Base-by-base conservation (phyloP, 2,888 invertebrate genomes). In the Microplitis deprimator region DNA sequence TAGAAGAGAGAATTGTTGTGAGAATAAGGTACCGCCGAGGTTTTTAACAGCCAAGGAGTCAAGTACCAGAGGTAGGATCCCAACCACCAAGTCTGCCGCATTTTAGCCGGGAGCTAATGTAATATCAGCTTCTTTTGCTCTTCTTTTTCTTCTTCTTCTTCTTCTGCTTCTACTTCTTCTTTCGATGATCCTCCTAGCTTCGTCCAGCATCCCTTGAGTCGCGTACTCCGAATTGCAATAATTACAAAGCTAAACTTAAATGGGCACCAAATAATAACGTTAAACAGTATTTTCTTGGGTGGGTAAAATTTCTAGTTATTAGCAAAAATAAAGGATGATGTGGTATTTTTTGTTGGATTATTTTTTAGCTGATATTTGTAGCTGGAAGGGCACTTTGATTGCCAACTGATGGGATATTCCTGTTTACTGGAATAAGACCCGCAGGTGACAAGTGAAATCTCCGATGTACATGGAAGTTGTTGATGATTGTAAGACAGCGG, bases 71-170 rank as follows among this genome's bases (percentile, higher is more conserved):
- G 77, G 77, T 71, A 65, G 67, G 59, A 68, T 61, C 64, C 60
- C n/a, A 20, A 61, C 38, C 61, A 77, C 77, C 70, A 77, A 79
- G 74, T 78, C 69, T 50, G 50, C 50, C 50, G 74, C 64, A 77
- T 75, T 75, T 79, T 80, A 79, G 74, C 78, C 29, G 79, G 73
- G 71, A 68, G 67, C 73, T 50, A 73, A 65, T 50, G 50, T 73
- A 67, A 73, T 73, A 73, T 41, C 64, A 41, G 50, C 73, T 60
- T 67, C n/a, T 13, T 8, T 20, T 20, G n/a, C 17, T 16, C 20
- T 65, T 29, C 6, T 65, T 65, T 50, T 59, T 10, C 16, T n/a
- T n/a, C 41, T 38, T 20, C 13, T 50, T 50, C 50, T 50, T 50
- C 50, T 13, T 13, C 13, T 10, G 10, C 13, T 50, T 50, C 38